Conservation (phyloP, 2,888 invertebrate species). For the Metacarcinus magister region DNA sequence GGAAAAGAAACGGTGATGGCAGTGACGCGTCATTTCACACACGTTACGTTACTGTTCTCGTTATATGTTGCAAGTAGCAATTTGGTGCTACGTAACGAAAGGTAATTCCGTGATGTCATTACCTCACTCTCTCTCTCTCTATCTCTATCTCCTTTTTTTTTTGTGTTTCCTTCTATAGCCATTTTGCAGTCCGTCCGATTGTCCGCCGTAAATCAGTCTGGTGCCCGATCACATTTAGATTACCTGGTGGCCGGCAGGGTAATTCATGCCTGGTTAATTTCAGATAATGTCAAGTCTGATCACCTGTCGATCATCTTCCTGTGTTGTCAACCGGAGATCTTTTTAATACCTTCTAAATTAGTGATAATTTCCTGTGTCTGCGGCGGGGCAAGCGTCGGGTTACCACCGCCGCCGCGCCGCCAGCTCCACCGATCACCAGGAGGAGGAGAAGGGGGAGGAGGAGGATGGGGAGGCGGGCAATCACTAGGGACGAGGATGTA, state of each 20-base stretch:
- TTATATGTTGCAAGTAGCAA: background rate
- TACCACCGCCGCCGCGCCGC: slow-evolving; percentile 32
- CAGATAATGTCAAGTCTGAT: slow-evolving; percentile 65
- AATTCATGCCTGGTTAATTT: slow-evolving; percentile 69
- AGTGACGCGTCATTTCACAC: slow-evolving; percentile 61
- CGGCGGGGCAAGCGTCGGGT: slow-evolving; percentile 29
- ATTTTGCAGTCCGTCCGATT: background rate
- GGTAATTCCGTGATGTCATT: slow-evolving; percentile 71
- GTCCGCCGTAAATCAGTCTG: slow-evolving; percentile 52
- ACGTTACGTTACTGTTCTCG: slow-evolving; percentile 56
- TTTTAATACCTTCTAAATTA: slow-evolving; percentile 66
- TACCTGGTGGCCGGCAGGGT: slow-evolving; percentile 51
- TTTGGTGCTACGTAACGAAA: slow-evolving; percentile 32
- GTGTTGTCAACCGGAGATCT: slow-evolving; percentile 67
- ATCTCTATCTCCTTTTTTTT: background rate
- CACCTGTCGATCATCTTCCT: slow-evolving; percentile 67
- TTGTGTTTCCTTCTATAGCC: background rate
- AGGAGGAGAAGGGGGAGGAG: background rate
- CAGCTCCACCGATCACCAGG: background rate
- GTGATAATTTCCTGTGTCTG: slow-evolving; percentile 57
- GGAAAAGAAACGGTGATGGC: background rate
- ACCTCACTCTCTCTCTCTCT: background rate
- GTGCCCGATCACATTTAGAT: slow-evolving; percentile 70
- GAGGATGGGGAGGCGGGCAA: slow-evolving; percentile 11
- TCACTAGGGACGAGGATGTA: slow-evolving; percentile 65